A percentile compares a stretch with the other conserved stretches of the same genome.
phyloP scores from a whole-genome alignment of 2,888 invertebrate species.

The Mesopsocus fuscifrons region DNA sequence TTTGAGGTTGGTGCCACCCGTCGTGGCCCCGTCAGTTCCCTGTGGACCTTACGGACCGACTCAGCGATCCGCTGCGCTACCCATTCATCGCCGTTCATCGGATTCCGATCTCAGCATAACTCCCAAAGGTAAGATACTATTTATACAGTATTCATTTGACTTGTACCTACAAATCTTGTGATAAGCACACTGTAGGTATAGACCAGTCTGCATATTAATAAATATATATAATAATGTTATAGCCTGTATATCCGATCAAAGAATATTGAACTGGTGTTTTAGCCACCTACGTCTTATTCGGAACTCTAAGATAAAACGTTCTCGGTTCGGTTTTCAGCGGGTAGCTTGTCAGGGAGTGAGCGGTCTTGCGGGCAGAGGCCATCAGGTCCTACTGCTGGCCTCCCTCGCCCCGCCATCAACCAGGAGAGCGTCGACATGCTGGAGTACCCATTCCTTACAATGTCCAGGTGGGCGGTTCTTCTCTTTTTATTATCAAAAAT shows the following conservation, averaged over 20 bases:
- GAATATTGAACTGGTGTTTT: too few species aligned
- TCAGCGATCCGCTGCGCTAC: conserved; percentile 24
- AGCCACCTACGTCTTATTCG: too few species aligned
- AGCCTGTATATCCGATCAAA: too few species aligned
- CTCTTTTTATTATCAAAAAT: too few species aligned
- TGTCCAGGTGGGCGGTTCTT: conserved; percentile 40
- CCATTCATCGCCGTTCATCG: conserved; percentile 63
- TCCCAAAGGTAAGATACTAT: conserved; percentile 58
- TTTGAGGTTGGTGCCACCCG: conserved; percentile 4
- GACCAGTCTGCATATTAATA: too few species aligned
- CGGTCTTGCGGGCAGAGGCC: conserved; percentile 37
- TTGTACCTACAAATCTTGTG: too few species aligned
- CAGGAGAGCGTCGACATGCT: conserved; percentile 71
- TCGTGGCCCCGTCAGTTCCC: background rate
- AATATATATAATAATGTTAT: too few species aligned
- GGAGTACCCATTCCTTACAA: conserved; percentile 90
- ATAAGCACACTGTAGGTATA: too few species aligned
- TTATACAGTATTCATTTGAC: background rate
- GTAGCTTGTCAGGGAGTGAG: conserved; percentile 50
- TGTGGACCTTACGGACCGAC: conserved; percentile 19
- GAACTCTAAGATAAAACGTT: too few species aligned
- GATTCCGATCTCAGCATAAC: conserved; percentile 87
- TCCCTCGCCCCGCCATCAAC: conserved; percentile 39
- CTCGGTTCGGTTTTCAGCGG: too few species aligned
- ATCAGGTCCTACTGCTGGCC: conserved; percentile 17